Conservation (phyloP, 1,140 invertebrate genomes). For the Mylabris phalerata region DNA sequence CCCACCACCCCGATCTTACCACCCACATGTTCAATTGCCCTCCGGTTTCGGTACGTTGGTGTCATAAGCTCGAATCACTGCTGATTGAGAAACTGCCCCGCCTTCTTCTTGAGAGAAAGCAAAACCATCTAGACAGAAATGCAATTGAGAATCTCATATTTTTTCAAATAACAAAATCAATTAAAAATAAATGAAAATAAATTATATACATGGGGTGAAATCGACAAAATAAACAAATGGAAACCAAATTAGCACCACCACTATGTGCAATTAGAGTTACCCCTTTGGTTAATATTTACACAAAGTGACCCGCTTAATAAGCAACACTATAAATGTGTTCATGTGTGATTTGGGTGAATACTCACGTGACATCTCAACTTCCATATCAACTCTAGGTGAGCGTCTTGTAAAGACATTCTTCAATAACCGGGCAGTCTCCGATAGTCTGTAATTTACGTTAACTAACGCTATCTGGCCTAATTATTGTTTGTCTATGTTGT, state of each 20-base stretch:
- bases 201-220: not conserved
- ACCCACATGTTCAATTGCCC: constrained; percentile 52
- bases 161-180: not conserved
- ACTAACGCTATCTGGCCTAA: constrained; percentile 12
- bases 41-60: constrained; percentile 78
- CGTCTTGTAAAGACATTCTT: constrained; percentile 84
- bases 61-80: constrained; percentile 88
- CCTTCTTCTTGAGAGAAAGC: constrained; percentile 99
- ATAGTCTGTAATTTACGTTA: constrained; percentile 64
- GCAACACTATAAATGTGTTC: not conserved
- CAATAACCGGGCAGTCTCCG: constrained; percentile 89
- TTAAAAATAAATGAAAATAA: not conserved
- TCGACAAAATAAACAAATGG: not conserved
- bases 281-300: not conserved
- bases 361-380: constrained; percentile 89
- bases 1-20: too few species aligned
- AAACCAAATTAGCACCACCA: not conserved
- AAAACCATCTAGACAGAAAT: constrained; percentile 75
- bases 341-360: constrained; percentile 39
- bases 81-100: constrained; percentile 85
- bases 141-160: not conserved
- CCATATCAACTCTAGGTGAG: constrained; percentile 65
- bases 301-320: not conserved
- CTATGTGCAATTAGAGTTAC: too few species aligned
- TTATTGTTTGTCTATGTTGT: not conserved